A percentile compares a stretch with the other conserved stretches of the same genome.
Conservation (phyloP, 2,888 invertebrate genomes). For the Apantesis nais region DNA sequence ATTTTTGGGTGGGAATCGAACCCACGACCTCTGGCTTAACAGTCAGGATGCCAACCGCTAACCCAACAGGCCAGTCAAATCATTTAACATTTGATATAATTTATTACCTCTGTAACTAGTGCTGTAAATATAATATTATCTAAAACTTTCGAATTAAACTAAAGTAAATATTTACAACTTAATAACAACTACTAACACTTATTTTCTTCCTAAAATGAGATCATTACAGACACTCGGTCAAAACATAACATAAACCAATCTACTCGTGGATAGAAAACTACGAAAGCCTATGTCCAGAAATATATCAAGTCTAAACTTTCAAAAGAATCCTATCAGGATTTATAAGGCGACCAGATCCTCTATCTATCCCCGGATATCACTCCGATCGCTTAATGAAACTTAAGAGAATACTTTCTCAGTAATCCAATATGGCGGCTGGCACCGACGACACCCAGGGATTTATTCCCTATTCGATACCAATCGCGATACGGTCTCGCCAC, state of each 20-base stretch:
- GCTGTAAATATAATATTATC: neutral
- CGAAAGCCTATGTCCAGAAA: conserved; percentile 39
- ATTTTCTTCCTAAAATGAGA: neutral
- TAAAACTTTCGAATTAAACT: neutral
- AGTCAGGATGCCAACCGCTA: too few species aligned
- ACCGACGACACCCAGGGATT: conserved; percentile 68
- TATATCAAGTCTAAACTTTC: conserved; percentile 56
- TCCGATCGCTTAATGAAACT: conserved; percentile 83
- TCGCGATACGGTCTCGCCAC: conserved; percentile 70
- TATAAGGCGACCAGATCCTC: conserved; percentile 55
- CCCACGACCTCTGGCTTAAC: too few species aligned
- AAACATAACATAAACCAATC: conserved; percentile 23
- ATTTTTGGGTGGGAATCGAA: too few species aligned
- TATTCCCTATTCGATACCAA: conserved; percentile 74
- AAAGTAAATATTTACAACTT: neutral
- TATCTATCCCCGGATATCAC: conserved; percentile 65
- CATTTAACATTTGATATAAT: too few species aligned
- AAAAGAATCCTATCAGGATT: conserved; percentile 58
- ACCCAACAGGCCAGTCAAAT: too few species aligned
- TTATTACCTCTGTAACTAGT: neutral
- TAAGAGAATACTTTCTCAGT: conserved; percentile 78
- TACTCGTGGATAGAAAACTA: conserved; percentile 29
- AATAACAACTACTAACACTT: neutral
- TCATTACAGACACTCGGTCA: neutral
- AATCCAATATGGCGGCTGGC: conserved; percentile 76